These are phyloP conservation scores for Rhingia campestris DNA, from an alignment of 2,888 invertebrate species.

Conservation along the genomic window DNA sequence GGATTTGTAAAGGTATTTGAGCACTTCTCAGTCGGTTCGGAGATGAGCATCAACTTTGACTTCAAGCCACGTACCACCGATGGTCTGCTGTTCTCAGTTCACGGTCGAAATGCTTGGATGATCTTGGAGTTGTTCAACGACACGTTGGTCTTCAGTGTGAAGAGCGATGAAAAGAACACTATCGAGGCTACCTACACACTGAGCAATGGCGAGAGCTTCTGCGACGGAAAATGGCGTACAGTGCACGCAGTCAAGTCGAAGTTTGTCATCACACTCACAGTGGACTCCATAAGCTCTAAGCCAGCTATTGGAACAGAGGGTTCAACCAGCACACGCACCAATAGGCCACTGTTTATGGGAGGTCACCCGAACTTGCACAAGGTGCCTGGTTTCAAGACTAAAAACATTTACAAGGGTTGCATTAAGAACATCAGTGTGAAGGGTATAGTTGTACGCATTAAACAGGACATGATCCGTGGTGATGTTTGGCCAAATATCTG, in stretches of 20 bases:
- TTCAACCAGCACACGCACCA: slow-evolving; percentile 89
- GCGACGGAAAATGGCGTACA: slow-evolving; percentile 97
- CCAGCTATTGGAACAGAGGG: slow-evolving; percentile 88
- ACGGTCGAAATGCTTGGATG: slow-evolving; percentile 91
- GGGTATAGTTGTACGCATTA: slow-evolving; percentile 83
- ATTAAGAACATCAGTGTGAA: slow-evolving; percentile 88
- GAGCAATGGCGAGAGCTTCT: slow-evolving; percentile 88
- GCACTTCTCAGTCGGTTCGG: slow-evolving; percentile 90
- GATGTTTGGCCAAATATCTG: slow-evolving; percentile 91
- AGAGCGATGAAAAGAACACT: slow-evolving; percentile 91
- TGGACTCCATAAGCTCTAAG: slow-evolving; percentile 90
- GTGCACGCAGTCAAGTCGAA: slow-evolving; percentile 93
- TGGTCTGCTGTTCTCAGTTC: slow-evolving; percentile 93
- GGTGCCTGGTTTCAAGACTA: slow-evolving; percentile 87
- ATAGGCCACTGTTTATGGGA: slow-evolving; percentile 94
- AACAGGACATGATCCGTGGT: slow-evolving; percentile 86
- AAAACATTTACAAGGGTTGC: slow-evolving; percentile 90
- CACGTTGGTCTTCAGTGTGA: slow-evolving; percentile 90
- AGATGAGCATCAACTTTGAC: slow-evolving; percentile 91
- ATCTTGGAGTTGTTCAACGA: slow-evolving; percentile 95
- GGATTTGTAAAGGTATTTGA: slow-evolving; percentile 89
- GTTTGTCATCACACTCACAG: slow-evolving; percentile 93
- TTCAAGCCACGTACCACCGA: slow-evolving; percentile 92
- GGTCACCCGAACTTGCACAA: slow-evolving; percentile 88
- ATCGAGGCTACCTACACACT: slow-evolving; percentile 87